These are phyloP conservation scores for Trichomalopsis sarcophagae DNA, from an alignment of 1,140 invertebrate species.

Conservation along the genomic window DNA sequence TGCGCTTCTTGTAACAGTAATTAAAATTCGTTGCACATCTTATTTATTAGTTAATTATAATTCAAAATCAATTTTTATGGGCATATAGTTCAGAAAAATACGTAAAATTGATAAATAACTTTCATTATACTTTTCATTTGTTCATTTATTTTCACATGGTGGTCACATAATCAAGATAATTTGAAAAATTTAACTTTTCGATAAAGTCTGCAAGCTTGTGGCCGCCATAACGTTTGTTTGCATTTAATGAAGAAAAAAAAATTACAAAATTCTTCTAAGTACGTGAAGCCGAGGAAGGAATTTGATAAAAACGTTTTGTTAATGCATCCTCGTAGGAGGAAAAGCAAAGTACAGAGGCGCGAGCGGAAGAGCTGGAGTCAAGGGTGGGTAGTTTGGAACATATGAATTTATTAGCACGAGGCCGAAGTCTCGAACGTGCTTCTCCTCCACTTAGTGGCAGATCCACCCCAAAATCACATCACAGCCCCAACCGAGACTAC, in stretches of 20 bases:
- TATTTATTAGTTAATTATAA: neutral
- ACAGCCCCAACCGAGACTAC: conserved; percentile 86
- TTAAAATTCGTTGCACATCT: neutral
- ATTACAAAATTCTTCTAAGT: conserved; percentile 14
- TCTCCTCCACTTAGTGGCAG: conserved; percentile 88
- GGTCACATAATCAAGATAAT: conserved; percentile 8
- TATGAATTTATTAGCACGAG: conserved; percentile 89
- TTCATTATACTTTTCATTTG: neutral
- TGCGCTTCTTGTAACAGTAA: conserved; percentile 3
- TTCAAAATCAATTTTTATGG: neutral
- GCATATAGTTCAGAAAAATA: neutral
- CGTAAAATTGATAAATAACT: neutral
- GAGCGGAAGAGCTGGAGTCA: conserved; percentile 98
- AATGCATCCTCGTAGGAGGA: conserved; percentile 84
- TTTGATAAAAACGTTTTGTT: conserved; percentile 44
- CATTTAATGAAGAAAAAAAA: conserved; percentile 1
- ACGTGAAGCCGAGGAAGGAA: neutral
- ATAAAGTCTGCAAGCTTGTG: neutral
- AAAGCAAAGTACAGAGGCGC: conserved; percentile 97
- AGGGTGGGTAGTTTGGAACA: conserved; percentile 96
- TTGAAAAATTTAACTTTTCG: neutral
- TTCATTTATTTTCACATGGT: neutral
- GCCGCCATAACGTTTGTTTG: neutral
- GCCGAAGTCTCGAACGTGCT: conserved; percentile 83
- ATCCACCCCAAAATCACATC: conserved; percentile 86